Base-by-base conservation (phyloP, 2,113 vertebrate species). In the Albula glossodonta region DNA sequence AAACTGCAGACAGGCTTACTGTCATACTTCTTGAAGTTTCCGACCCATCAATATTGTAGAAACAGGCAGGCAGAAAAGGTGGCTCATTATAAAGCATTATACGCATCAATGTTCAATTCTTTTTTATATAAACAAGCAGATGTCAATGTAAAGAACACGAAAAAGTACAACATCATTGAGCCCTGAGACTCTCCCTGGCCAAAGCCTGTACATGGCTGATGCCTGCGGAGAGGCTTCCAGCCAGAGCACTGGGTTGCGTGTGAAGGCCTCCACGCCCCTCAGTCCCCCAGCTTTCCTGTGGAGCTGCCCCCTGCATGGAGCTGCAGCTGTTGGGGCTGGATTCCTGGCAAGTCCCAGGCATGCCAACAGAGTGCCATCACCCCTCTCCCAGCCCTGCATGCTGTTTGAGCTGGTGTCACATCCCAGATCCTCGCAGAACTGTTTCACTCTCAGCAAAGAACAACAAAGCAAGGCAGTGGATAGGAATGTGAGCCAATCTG, bases 271-370 rank as follows among this genome's bases (percentile, higher is more conserved):
- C 78, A 5, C 13, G 51, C 48, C 60, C 2, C 41, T n/a, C 63
- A 63, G 11, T 66, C 60, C 41, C 17, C 8, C 11, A 15, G 13
- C 63, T 51, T 49, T 19, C 15, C 48, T 51, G 57, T n/a, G 82
- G 31, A 83, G 82, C 22, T 49, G 25, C 53, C 49, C 82, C 31
- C 82, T 66, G 31, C 15, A 10, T 51, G 53, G 49, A 49, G 82
- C 57, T 51, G 15, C 82, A 83, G 82, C 82, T 83, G 82, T 51
- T 50, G 48, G 13, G 31, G 11, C 60, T 56, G 48, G 82, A 49
- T 2, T 50, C 82, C 57, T 15, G 25, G 31, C 15, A 5, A 48
- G 25, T 50, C 48, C 31, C 25, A 31, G 31, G 25, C 56, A 57
- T 17, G 81, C 53, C 25, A 11, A 63, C 22, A 83, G 60, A 66